Evolutionary conservation across 2,888 invertebrate species (phyloP).

Genomic region (Standfussiana lucernea): DNA sequence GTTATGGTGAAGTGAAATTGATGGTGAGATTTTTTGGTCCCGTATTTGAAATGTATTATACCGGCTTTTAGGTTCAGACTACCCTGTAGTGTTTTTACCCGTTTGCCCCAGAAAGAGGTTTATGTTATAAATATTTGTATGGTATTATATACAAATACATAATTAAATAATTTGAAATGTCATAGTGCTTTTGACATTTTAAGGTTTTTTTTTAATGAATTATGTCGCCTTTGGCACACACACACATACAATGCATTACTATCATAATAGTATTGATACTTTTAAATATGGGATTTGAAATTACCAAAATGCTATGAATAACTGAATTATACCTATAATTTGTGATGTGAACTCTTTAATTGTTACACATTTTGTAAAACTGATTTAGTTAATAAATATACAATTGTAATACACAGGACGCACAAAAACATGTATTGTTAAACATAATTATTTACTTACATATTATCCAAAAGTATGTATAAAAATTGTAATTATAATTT

Average conservation of each 20-base stretch:
- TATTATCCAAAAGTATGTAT: constrained; percentile 33
- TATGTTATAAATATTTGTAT: not conserved
- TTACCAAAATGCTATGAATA: constrained; percentile 27
- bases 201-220: not conserved
- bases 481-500: constrained; percentile 28
- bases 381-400: constrained; percentile 45
- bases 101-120: not conserved
- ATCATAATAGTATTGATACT: not conserved
- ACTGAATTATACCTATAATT: constrained; percentile 42
- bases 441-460: constrained; percentile 56
- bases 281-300: constrained; percentile 55
- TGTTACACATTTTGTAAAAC: constrained; percentile 56
- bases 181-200: not conserved
- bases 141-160: not conserved
- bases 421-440: constrained; percentile 54
- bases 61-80: not conserved
- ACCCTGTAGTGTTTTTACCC: not conserved
- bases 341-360: constrained; percentile 47
- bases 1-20: constrained; percentile 40
- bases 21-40: constrained; percentile 35
- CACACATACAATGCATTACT: not conserved
- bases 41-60: constrained; percentile 29
- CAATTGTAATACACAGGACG: constrained; percentile 37
- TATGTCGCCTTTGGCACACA: not conserved
- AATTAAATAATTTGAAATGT: not conserved